Base-by-base conservation (phyloP, 2,797 vertebrate genomes). In the Triplophysa bombifrons region DNA sequence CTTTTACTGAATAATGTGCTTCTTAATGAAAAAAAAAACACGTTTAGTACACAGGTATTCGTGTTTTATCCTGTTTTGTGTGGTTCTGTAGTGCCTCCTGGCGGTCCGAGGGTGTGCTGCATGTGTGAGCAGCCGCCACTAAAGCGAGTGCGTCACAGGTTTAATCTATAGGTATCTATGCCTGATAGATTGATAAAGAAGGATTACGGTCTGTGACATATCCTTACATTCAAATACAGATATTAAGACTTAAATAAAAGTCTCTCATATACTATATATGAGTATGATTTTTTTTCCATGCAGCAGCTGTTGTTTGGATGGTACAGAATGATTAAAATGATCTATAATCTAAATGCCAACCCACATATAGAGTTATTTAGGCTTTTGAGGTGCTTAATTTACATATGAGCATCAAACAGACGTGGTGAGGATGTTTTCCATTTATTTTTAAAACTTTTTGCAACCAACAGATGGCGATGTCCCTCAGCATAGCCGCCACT, bases 391-490 rank as follows among this genome's bases (percentile, higher is more conserved):
- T 8, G 27, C 55, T 27, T 73, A 73, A 73, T 61, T 44, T 46
- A 22, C 22, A 48, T 61, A 25, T 58, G 46, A 48, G 20, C 2
- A 22, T 41, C 4, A 38, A 19, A 41, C 20, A 63, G 27, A 5
- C 50, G 2, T 19, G 55, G 17, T 11, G 11, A 30, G 4, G 25
- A 22, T 61, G 58, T 74, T 3, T 50, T 34, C 17, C 6, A 30
- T 30, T 75, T 82, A 25, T 65, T 53, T 61, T 64, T 68, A 63
- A 74, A 64, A 48, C 38, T 80, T 78, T 72, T 77, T 76, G 34
- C 73, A 48, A 70, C 72, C 56, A 72, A 73, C 73, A 84, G 80
- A 73, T 77, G 75, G 66, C 53, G 61, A 56, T 78, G 72, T 71
- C 72, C 51, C 61, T 73, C 68, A 71, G 63, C 65, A 69, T 69